These are phyloP conservation scores for Sinosuthora webbiana DNA, from an alignment of 2,113 vertebrate species.

Conservation along the genomic window DNA sequence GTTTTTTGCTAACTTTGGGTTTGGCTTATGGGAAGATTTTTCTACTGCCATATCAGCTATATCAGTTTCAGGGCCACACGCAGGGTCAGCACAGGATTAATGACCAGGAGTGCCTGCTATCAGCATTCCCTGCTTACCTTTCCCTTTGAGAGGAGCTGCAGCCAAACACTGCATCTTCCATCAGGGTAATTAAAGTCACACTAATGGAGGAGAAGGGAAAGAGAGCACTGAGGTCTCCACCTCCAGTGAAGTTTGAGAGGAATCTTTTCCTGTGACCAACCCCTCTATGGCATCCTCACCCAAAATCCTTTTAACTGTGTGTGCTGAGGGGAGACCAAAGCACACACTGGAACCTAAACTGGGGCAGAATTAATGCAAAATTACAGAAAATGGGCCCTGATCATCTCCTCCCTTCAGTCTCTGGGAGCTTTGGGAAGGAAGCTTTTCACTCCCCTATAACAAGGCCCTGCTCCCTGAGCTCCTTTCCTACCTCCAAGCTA, in stretches of 20 bases:
- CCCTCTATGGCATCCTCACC: neutral
- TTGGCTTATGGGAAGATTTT: neutral
- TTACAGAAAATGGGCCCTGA: neutral
- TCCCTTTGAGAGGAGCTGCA: neutral
- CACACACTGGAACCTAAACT: neutral
- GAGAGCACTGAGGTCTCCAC: neutral
- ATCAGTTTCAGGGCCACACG: neutral
- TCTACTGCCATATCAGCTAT: neutral
- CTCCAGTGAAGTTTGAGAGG: neutral
- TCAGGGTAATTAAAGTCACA: neutral
- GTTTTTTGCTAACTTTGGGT: neutral
- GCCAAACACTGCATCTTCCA: neutral
- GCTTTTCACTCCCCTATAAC: rapidly evolving
- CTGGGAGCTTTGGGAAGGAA: neutral
- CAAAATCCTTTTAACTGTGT: neutral
- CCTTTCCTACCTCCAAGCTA: neutral
- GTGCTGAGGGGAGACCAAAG: neutral
- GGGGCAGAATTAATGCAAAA: neutral
- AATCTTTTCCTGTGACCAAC: neutral
- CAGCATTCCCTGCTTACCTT: neutral
- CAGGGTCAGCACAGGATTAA: neutral
- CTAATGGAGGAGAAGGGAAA: neutral
- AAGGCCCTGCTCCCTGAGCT: neutral
- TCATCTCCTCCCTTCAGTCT: neutral
- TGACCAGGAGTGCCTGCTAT: neutral